Evolutionary conservation across 2,113 vertebrate genomes (phyloP).

Genomic region (Arvicanthis niloticus): DNA sequence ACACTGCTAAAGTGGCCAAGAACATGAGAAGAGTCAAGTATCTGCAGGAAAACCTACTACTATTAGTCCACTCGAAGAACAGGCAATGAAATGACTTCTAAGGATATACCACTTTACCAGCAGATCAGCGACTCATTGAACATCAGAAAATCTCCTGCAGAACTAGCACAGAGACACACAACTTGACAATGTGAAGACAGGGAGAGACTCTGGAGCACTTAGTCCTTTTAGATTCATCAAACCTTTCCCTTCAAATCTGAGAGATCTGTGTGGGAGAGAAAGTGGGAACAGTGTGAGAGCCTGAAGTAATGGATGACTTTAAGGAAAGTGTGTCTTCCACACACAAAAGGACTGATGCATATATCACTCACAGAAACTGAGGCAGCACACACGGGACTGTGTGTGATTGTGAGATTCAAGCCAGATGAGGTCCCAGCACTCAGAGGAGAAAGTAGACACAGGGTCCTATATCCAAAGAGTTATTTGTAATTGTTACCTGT

Average conservation of each 20-base stretch:
- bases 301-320: background rate
- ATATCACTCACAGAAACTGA: background rate
- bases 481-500: background rate
- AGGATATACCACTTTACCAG: background rate
- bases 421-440: background rate
- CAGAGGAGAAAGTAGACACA: background rate
- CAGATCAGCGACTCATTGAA: background rate
- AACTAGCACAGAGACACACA: background rate
- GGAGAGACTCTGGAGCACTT: background rate
- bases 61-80: background rate
- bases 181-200: background rate
- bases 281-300: background rate
- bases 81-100: background rate
- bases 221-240: background rate
- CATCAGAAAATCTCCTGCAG: background rate
- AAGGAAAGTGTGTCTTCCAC: background rate
- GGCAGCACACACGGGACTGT: background rate
- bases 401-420: background rate
- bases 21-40: background rate
- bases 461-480: background rate
- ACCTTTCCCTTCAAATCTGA: background rate
- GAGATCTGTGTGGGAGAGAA: background rate
- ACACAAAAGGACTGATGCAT: background rate
- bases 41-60: background rate
- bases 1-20: background rate